Percentiles rank a stretch among this genome's conserved stretches.
Evolutionary conservation across 64 coral and sea anemone genomes (phyloP).

Genomic region (Montipora cactus): DNA sequence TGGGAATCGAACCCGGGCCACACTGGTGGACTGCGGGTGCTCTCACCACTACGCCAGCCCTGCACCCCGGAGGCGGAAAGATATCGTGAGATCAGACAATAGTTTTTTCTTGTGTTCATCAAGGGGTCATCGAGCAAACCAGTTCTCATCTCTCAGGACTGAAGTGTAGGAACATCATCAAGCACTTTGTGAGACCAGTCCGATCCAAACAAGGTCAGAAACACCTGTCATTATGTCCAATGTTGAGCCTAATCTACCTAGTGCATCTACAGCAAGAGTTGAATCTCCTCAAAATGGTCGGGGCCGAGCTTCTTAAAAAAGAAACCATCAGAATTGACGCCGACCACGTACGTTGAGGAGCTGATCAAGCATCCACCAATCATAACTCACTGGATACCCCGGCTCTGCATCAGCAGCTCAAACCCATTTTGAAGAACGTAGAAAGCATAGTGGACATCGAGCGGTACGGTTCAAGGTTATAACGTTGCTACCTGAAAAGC

Average conservation of each 20-base stretch:
- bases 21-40: too few relatives aligned
- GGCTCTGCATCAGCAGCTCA: neutral
- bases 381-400: too few relatives aligned
- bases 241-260: neutral
- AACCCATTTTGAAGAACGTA: neutral
- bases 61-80: neutral
- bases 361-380: neutral
- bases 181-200: neutral
- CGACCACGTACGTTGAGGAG: neutral
- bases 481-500: too few relatives aligned
- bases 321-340: neutral
- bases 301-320: too few relatives aligned
- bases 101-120: neutral
- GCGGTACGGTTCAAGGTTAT: too few relatives aligned
- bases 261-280: neutral
- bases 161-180: too few relatives aligned
- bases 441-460: neutral
- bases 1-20: too few relatives aligned
- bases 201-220: neutral
- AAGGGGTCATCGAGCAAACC: neutral
- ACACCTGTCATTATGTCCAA: neutral
- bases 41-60: too few relatives aligned
- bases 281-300: neutral
- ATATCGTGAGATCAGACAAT: neutral
- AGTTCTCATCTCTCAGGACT: neutral